Conservation (phyloP, 2,888 invertebrate genomes). For the Melanargia galathea region DNA sequence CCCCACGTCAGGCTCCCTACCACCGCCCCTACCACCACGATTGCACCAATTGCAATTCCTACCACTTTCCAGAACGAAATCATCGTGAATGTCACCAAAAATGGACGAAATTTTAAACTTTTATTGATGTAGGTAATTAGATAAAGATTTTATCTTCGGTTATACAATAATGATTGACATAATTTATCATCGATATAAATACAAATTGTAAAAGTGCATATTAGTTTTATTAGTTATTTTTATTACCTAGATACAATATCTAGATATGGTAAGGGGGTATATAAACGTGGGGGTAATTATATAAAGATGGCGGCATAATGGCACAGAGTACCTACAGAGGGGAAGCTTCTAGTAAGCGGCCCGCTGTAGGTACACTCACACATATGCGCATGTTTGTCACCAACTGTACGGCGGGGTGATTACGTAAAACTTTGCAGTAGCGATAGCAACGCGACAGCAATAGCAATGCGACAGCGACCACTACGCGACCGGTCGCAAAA, state of each 20-base stretch:
- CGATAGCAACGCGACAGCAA: too few relatives aligned
- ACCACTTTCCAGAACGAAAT: not conserved
- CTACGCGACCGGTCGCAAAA: too few relatives aligned
- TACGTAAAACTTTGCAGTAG: too few relatives aligned
- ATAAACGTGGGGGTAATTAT: not conserved
- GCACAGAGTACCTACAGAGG: too few relatives aligned
- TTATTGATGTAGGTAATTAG: not conserved
- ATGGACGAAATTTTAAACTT: not conserved
- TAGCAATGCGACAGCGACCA: too few relatives aligned
- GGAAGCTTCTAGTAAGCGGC: too few relatives aligned
- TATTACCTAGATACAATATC: not conserved
- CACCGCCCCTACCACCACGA: conserved; percentile 4
- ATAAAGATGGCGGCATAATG: too few relatives aligned
- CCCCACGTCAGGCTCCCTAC: conserved; percentile 5
- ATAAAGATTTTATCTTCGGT: not conserved
- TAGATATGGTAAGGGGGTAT: too few relatives aligned
- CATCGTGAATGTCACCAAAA: not conserved
- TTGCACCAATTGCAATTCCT: not conserved
- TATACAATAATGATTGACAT: not conserved
- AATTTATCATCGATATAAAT: not conserved
- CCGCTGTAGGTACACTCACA: too few relatives aligned
- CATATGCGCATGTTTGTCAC: too few relatives aligned
- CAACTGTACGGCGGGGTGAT: too few relatives aligned
- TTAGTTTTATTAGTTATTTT: not conserved
- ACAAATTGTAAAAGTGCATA: not conserved